phyloP scores from a whole-genome alignment of 2,113 vertebrate species.

The Menura novaehollandiae region DNA sequence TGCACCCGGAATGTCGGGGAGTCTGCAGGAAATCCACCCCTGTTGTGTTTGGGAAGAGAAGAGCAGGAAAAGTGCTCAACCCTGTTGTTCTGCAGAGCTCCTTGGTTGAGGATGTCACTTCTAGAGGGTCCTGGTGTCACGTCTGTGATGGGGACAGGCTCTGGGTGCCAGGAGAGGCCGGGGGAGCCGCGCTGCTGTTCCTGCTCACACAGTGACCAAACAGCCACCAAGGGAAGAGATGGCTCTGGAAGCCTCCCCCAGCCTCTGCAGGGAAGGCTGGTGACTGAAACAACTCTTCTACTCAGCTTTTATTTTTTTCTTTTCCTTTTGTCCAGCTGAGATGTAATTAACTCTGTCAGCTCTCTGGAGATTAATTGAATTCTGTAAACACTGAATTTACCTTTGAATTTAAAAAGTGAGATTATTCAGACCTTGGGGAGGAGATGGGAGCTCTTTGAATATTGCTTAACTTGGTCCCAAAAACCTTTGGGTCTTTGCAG shows the following conservation, averaged over 20 bases:
- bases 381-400: neutral
- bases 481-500: neutral
- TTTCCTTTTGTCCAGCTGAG: neutral
- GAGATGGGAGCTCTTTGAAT: neutral
- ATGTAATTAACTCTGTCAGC: neutral
- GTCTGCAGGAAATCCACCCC: neutral
- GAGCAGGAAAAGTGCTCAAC: neutral
- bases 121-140: neutral
- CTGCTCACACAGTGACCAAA: neutral
- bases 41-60: fast-evolving
- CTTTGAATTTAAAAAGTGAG: neutral
- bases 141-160: neutral
- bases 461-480: neutral
- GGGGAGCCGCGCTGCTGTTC: neutral
- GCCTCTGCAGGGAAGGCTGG: neutral
- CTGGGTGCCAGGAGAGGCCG: neutral
- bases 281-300: neutral
- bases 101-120: neutral
- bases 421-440: neutral
- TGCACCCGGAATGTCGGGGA: fast-evolving
- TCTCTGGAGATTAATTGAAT: neutral
- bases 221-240: neutral
- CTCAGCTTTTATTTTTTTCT: neutral
- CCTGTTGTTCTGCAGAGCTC: neutral
- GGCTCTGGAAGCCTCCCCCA: neutral